These are phyloP conservation scores for Epicampocera succincta DNA, from an alignment of 2,888 invertebrate species.

Conservation along the genomic window DNA sequence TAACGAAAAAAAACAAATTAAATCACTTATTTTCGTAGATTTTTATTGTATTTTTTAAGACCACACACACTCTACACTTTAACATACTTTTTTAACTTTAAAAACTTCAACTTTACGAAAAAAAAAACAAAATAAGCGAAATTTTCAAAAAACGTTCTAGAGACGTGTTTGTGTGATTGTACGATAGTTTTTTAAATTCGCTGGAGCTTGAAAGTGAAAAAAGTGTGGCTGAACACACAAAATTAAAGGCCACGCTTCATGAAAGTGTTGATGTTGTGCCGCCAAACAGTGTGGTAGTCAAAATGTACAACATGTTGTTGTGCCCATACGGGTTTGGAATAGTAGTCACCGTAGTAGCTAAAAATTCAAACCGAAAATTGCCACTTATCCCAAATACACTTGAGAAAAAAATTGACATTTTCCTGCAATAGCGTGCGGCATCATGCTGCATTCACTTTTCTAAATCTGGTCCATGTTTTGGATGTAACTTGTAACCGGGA, in stretches of 20 bases:
- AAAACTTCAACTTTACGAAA: conserved; percentile 55
- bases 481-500: too few species aligned
- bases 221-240: conserved; percentile 73
- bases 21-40: conserved; percentile 55
- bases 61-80: conserved; percentile 66
- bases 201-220: conserved; percentile 43
- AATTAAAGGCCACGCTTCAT: conserved; percentile 74
- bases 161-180: conserved; percentile 2
- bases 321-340: conserved; percentile 13
- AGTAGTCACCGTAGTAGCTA: conserved; percentile 48
- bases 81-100: conserved; percentile 39
- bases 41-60: conserved; percentile 30
- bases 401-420: conserved; percentile 5
- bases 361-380: conserved; percentile 9
- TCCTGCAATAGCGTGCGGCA: too few species aligned
- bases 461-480: too few species aligned
- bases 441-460: too few species aligned
- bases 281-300: conserved; percentile 67
- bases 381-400: conserved; percentile 41
- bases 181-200: conserved; percentile 24
- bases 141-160: conserved; percentile 9
- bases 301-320: conserved; percentile 54
- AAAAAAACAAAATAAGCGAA: conserved; percentile 19
- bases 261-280: conserved; percentile 73
- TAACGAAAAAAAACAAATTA: conserved; percentile 40